Evolutionary conservation across 2,888 invertebrate species (phyloP).

Genomic region (Chirona hameri): DNA sequence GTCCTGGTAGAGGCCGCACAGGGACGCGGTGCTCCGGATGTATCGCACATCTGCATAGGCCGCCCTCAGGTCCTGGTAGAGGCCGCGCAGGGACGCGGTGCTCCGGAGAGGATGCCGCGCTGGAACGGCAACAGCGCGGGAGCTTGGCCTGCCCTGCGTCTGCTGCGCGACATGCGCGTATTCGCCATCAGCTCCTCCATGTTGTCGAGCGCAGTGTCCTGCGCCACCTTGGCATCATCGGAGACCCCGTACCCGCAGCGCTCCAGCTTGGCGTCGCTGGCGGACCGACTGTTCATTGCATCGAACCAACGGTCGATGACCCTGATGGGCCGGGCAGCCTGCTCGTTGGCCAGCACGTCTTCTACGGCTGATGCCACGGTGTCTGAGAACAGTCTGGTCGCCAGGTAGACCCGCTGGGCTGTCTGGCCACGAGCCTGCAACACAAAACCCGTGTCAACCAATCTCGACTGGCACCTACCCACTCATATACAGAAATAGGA

Average conservation of each 20-base stretch:
- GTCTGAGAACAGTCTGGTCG: not conserved
- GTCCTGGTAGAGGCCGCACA: not conserved
- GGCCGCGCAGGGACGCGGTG: not conserved
- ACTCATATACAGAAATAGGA: too few relatives aligned
- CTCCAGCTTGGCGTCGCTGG: not conserved
- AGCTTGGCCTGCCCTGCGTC: not conserved
- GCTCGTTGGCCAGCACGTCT: not conserved
- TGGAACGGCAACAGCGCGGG: not conserved
- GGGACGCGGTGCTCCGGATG: not conserved
- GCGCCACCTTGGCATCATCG: not conserved
- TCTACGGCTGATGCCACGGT: not conserved
- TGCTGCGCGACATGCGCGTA: not conserved
- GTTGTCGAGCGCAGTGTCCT: not conserved
- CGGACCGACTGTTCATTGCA: not conserved
- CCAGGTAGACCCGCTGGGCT: not conserved
- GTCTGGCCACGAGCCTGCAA: slow-evolving; percentile 3
- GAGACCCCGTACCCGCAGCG: not conserved
- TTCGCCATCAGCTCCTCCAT: not conserved
- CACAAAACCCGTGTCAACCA: not conserved
- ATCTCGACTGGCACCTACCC: too few relatives aligned
- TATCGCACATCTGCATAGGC: not conserved
- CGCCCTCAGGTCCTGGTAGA: not conserved
- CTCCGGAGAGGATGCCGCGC: not conserved
- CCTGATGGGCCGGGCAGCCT: not conserved
- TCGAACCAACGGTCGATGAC: slow-evolving; percentile 9